Evolutionary conservation across 1,140 invertebrate species (phyloP).

Genomic region (Leptinotarsa texana): DNA sequence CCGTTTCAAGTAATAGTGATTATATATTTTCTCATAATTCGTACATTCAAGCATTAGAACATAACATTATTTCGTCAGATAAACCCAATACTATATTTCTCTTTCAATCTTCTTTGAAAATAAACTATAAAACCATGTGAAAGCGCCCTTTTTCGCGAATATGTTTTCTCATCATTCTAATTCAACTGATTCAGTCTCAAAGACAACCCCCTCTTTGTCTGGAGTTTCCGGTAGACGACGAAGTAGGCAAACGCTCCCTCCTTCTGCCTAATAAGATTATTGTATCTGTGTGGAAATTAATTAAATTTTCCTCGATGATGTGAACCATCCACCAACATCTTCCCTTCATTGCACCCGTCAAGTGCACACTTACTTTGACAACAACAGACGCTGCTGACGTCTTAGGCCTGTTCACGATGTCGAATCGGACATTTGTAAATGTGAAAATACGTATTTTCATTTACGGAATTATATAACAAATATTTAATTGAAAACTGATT

Average conservation of each 20-base stretch:
- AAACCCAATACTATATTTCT: too few species aligned
- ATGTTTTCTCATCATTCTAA: background rate
- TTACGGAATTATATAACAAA: too few species aligned
- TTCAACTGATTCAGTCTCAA: background rate
- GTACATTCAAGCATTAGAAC: too few species aligned
- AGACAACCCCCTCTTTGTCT: background rate
- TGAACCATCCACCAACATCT: constrained; percentile 32
- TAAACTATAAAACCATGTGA: too few species aligned
- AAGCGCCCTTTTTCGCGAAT: too few species aligned
- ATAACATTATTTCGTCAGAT: too few species aligned
- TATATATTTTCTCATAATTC: too few species aligned
- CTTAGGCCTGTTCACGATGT: constrained; percentile 18
- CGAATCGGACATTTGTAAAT: background rate
- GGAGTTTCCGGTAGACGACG: background rate
- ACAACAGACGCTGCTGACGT: constrained; percentile 21
- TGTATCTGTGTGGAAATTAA: constrained; percentile 38
- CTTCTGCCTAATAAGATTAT: constrained; percentile 38
- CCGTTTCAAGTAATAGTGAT: too few species aligned
- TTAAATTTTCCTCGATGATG: constrained; percentile 33
- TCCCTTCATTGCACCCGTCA: constrained; percentile 47
- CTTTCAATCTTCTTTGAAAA: too few species aligned
- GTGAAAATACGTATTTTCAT: too few species aligned
- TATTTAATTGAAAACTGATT: too few species aligned
- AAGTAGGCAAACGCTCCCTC: background rate
- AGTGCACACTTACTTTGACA: constrained; percentile 34